Evolutionary conservation across 2,797 vertebrate species (phyloP), one percentile per base, ranked within the genome.

Genomic region (Myioborus miniatus): DNA sequence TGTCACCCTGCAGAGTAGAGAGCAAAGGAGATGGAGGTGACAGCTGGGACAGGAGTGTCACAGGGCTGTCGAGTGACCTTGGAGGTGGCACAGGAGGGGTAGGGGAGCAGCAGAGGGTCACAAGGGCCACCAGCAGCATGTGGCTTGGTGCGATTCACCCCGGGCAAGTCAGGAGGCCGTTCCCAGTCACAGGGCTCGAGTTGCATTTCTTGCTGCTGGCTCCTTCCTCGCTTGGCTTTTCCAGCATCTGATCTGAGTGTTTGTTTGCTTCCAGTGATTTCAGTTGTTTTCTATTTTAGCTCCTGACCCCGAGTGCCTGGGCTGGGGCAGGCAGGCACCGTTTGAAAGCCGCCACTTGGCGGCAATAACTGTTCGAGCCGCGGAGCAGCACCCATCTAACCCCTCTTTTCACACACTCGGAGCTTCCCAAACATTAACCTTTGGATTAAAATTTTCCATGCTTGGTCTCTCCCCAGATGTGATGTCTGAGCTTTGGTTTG

Each of bases 391-490:
- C 96, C 96, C 96, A 96, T 97, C 95, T 95, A 93, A 95, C 95
- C 94, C 90, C 84, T 96, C 88, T 94, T 96, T 92, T 96, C 95
- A 96, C 94, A 94, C 95, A 91, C 89, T 93, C 87, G 26, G 94
- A 96, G 91, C 96, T 96, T 95, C 96, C 96, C 94, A 94, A 88
- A 86, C 94, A 49, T 95, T 94, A 96, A 96, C 93, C 92, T 96
- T 90, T 86, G 95, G 96, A 96, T 95, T 96, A 96, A 95, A 91
- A 96, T 97, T 96, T 95, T 96, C 95, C 95, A 95, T 96, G 92
- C 93, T 94, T 69, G 90, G 89, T 96, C 93, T 94, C 93, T 96
- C 96, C 95, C 94, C 95, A 97, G 96, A 93, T 96, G 95, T 88
- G 94, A 95, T 93, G 92, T 94, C 95, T 96, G 95, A 92, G 94